A percentile compares a stretch with the other conserved stretches of the same genome.
Conservation (phyloP, 1,140 invertebrate species). For the Pogonus chalceus region DNA sequence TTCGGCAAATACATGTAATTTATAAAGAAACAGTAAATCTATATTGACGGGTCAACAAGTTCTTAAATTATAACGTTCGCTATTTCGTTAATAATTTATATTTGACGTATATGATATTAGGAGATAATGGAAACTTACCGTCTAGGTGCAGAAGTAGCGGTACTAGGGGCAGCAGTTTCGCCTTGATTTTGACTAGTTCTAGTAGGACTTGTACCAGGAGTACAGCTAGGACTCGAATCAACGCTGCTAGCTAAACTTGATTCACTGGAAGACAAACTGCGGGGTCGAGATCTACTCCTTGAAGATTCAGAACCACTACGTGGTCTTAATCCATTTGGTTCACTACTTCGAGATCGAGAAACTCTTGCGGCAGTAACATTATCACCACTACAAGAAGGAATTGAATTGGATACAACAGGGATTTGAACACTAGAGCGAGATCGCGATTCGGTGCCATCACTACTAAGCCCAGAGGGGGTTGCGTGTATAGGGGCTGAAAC, state of each 20-base stretch:
- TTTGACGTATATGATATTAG: too few relatives aligned
- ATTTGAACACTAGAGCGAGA: constrained; percentile 14
- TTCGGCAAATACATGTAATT: too few relatives aligned
- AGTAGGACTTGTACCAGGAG: constrained; percentile 17
- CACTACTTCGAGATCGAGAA: constrained; percentile 14
- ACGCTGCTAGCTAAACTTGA: constrained; percentile 30
- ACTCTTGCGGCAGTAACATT: too few relatives aligned
- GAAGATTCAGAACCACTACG: constrained; percentile 31
- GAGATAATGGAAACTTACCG: too few relatives aligned
- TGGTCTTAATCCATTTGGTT: constrained; percentile 21
- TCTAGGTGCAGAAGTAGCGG: background rate
- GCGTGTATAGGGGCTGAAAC: constrained; percentile 29
- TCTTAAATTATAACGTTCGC: too few relatives aligned
- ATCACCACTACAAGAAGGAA: too few relatives aligned
- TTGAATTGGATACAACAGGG: too few relatives aligned
- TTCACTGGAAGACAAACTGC: constrained; percentile 30
- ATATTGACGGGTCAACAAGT: too few relatives aligned
- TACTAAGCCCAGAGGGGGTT: background rate
- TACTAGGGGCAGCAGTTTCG: background rate
- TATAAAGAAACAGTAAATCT: too few relatives aligned
- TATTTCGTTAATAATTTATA: too few relatives aligned
- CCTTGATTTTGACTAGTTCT: constrained; percentile 9
- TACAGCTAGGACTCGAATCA: constrained; percentile 25
- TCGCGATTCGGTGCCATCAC: background rate
- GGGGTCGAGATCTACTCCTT: constrained; percentile 20